Evolutionary conservation across 1,140 invertebrate genomes (phyloP).

Genomic region (Plectrocnemia conspersa): DNA sequence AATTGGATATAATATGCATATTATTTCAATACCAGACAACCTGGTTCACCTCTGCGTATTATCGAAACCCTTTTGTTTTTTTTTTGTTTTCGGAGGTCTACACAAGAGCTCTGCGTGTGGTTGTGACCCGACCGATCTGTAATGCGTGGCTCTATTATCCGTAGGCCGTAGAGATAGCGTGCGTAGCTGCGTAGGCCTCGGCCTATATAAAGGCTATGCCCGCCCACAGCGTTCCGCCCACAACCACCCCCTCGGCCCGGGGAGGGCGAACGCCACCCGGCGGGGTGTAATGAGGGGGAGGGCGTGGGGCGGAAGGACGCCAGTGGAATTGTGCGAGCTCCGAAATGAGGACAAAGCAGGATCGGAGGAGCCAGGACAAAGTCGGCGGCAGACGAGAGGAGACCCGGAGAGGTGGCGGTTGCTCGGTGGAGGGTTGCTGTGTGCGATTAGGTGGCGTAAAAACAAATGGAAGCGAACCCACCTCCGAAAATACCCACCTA

Average conservation of each 20-base stretch:
- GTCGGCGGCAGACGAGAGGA: conserved; percentile 17
- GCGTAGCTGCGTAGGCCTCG: conserved; percentile 25
- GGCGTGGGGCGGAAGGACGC: conserved; percentile 19
- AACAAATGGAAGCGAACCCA: conserved; percentile 31
- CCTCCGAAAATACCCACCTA: conserved; percentile 17
- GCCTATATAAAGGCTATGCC: conserved; percentile 9
- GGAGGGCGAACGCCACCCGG: neutral
- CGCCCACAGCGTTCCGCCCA: neutral
- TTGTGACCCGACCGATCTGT: conserved; percentile 14
- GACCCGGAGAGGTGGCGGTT: conserved; percentile 4
- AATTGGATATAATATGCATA: no score
- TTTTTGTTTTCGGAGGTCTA: no score
- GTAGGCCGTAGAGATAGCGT: conserved; percentile 27
- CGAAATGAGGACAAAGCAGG: conserved; percentile 25
- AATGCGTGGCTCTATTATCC: conserved; percentile 27
- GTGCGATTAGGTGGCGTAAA: conserved; percentile 30
- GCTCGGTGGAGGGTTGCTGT: conserved; percentile 9
- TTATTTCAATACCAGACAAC: no score
- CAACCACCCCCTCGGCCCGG: conserved; percentile 4
- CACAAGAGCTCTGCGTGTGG: no score
- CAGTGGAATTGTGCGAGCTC: conserved; percentile 21
- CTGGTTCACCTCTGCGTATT: no score
- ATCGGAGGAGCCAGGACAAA: conserved; percentile 26
- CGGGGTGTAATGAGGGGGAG: neutral
- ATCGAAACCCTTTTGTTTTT: no score